Base-by-base conservation (phyloP, 2,797 vertebrate genomes). In the Bradypodion pumilum region DNA sequence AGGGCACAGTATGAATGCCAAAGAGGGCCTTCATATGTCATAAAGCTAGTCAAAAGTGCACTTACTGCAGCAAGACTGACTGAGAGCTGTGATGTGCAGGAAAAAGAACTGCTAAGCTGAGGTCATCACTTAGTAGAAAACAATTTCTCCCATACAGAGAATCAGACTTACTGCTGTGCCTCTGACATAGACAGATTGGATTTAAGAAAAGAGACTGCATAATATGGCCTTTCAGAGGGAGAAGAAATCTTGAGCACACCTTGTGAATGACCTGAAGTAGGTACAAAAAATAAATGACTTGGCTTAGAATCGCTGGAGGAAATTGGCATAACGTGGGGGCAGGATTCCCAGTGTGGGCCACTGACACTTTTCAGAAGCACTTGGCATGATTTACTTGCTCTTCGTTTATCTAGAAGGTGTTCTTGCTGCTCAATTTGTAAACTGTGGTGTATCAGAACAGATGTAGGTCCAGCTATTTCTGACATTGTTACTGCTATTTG, bases 111-210 rank as follows among this genome's bases (percentile, higher is more conserved):
- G 94, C 94, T 95, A 95, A 92, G 89, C 94, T 95, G 94, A 96
- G 94, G 95, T 96, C 94, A 96, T 96, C 95, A 95, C 94, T 94
- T 95, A 95, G 93, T 85, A 93, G 94, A 96, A 96, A 96, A 96
- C 95, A 96, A 96, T 96, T 96, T 96, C 92, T 92, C 92, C 95
- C 95, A 94, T 93, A 95, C 83, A 84, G 95, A 95, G 95, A 94
- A 94, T 93, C 88, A 94, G 93, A 90, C 90, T 92, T 89, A 95
- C 95, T 92, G 92, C 95, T 95, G 95, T 88, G 95, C 82, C 91
- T 93, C 92, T 94, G 94, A 95, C 94, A 95, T 78, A 94, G 92
- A 95, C 81, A 94, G 91, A 95, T 74, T 94, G 90, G 86, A 93
- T 94, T 95, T 84, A 74, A 90, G 94, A 94, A 86, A 37, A 66